These are phyloP conservation scores for Dascyllus trimaculatus DNA, from an alignment of 2,113 vertebrate genomes.

Conservation along the genomic window DNA sequence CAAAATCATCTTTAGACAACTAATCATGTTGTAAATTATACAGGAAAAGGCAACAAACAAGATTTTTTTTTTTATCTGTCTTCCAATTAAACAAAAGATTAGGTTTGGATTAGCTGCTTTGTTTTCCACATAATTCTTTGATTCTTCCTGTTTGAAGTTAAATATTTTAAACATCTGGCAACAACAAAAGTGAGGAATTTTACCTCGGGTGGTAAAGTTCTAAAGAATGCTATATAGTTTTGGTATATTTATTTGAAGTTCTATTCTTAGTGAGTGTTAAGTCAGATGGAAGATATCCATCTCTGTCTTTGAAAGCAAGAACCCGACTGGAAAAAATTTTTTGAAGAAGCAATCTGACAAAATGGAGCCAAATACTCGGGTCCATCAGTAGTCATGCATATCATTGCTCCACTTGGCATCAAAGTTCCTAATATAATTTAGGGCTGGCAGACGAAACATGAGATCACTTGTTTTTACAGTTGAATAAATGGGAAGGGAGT, in stretches of 20 bases:
- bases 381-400: slow-evolving; percentile 69
- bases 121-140: slow-evolving; percentile 49
- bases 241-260: slow-evolving; percentile 61
- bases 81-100: slow-evolving; percentile 21
- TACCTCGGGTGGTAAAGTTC: slow-evolving; percentile 21
- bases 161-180: slow-evolving; percentile 52
- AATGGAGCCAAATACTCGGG: slow-evolving; percentile 58
- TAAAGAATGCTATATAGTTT: slow-evolving; percentile 33
- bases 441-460: slow-evolving; percentile 56
- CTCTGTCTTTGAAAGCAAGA: slow-evolving; percentile 68
- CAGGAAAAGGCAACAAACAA: slow-evolving; percentile 18
- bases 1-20: slow-evolving; percentile 35
- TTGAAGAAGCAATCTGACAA: slow-evolving; percentile 57
- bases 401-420: slow-evolving; percentile 73
- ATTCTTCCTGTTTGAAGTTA: slow-evolving; percentile 49
- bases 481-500: slow-evolving; percentile 43
- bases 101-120: background rate
- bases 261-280: slow-evolving; percentile 68
- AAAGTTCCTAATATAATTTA: slow-evolving; percentile 58
- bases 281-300: slow-evolving; percentile 67
- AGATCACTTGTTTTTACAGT: slow-evolving; percentile 75
- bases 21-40: slow-evolving; percentile 18
- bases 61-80: background rate
- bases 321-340: slow-evolving; percentile 60
- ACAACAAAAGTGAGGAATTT: slow-evolving; percentile 41